phyloP scores from a whole-genome alignment of 2,113 vertebrate species.

The Aspidoscelis tigris region DNA sequence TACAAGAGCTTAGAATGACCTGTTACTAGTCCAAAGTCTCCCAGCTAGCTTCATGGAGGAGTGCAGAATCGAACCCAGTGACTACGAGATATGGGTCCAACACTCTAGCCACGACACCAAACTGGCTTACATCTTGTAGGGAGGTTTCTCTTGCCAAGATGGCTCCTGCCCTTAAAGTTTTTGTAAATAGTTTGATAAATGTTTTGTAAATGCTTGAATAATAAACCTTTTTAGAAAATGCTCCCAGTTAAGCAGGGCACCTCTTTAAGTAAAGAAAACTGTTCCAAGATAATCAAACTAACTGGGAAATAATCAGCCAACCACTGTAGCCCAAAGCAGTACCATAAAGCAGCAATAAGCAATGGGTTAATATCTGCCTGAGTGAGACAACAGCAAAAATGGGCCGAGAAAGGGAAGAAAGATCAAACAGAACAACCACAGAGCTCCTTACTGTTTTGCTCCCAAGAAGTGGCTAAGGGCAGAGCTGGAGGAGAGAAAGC shows the following conservation, averaged over 20 bases:
- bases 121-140: background rate
- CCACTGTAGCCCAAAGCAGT: background rate
- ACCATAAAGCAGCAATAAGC: background rate
- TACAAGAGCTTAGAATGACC: too few relatives aligned
- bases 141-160: background rate
- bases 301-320: background rate
- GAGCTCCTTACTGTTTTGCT: constrained; percentile 8
- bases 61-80: too few relatives aligned
- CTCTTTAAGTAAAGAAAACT: background rate
- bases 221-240: background rate
- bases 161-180: background rate
- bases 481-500: constrained; percentile 36
- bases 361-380: background rate
- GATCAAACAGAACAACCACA: background rate
- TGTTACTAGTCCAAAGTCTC: too few relatives aligned
- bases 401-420: background rate
- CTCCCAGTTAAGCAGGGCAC: background rate
- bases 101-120: too few relatives aligned
- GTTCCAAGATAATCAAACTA: background rate
- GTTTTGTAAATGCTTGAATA: background rate
- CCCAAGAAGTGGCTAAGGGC: constrained; percentile 18
- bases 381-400: background rate
- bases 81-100: too few relatives aligned
- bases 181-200: background rate
- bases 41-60: too few relatives aligned